phyloP scores from a whole-genome alignment of 2,113 vertebrate species.

The Hiodon tergisus region DNA sequence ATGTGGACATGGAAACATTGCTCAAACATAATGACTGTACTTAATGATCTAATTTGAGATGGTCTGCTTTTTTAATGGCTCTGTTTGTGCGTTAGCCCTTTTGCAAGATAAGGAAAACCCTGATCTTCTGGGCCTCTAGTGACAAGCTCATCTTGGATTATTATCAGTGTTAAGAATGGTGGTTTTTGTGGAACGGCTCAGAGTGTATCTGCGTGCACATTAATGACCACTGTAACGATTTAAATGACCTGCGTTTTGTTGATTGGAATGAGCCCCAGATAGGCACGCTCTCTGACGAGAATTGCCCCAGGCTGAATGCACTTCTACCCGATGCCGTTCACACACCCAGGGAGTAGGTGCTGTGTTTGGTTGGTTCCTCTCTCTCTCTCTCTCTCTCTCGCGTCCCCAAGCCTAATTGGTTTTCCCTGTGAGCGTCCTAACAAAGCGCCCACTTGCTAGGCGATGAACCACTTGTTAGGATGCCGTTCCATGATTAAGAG shows the following conservation, averaged over 20 bases:
- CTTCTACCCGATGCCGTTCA: not conserved
- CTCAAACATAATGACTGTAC: conserved; percentile 30
- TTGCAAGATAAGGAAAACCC: conserved; percentile 3
- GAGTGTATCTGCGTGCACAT: conserved; percentile 17
- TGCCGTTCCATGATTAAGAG: conserved; percentile 44
- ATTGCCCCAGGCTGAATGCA: not conserved
- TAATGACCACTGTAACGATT: conserved; percentile 29
- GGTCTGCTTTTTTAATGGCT: conserved; percentile 27
- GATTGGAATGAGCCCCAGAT: conserved; percentile 26
- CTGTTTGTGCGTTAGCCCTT: conserved; percentile 18
- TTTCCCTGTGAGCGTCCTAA: conserved; percentile 58
- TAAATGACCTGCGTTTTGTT: conserved; percentile 30
- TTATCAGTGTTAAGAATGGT: conserved; percentile 1
- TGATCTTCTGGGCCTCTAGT: not conserved
- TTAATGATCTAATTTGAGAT: conserved; percentile 34
- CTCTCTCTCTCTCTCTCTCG: conserved; percentile 34
- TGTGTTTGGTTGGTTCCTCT: conserved; percentile 41
- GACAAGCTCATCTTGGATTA: conserved; percentile 12
- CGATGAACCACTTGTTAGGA: conserved; percentile 43
- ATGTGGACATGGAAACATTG: conserved; percentile 35
- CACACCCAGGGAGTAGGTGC: conserved; percentile 7
- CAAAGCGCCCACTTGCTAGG: conserved; percentile 51
- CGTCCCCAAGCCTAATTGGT: conserved; percentile 54
- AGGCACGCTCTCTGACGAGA: conserved; percentile 13
- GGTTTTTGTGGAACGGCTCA: conserved; percentile 4